Conservation (phyloP, 2,797 vertebrate genomes). For the Hydrocynus forskahlii region DNA sequence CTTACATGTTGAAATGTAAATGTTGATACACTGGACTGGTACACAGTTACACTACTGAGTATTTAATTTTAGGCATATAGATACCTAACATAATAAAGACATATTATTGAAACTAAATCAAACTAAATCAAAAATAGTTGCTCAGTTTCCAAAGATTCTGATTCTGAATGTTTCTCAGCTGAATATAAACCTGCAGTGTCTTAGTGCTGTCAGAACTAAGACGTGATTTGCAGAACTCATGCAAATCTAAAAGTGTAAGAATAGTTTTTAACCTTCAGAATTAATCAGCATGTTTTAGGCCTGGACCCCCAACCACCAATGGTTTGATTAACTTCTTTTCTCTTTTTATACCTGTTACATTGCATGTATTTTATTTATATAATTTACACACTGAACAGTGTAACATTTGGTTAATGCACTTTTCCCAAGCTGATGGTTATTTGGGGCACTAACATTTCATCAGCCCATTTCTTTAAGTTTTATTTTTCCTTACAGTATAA, state of each 20-base stretch:
- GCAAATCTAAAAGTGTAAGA: neutral
- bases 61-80: constrained; percentile 29
- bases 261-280: neutral
- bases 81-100: too few relatives aligned
- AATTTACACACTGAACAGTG: neutral
- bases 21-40: constrained; percentile 36
- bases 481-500: constrained; percentile 18
- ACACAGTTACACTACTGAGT: constrained; percentile 49
- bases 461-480: neutral
- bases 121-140: neutral
- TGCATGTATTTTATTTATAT: neutral
- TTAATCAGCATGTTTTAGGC: neutral
- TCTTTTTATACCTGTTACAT: neutral
- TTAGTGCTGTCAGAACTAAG: neutral
- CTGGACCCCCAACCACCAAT: neutral
- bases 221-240: neutral
- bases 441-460: neutral
- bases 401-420: neutral
- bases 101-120: constrained; percentile 4
- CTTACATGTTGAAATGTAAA: neutral
- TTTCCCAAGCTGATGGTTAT: neutral
- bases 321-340: neutral
- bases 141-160: constrained; percentile 14
- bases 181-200: constrained; percentile 3
- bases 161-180: constrained; percentile 22